Evolutionary conservation across 2,113 vertebrate species (phyloP).

Genomic region (Bettongia penicillata): DNA sequence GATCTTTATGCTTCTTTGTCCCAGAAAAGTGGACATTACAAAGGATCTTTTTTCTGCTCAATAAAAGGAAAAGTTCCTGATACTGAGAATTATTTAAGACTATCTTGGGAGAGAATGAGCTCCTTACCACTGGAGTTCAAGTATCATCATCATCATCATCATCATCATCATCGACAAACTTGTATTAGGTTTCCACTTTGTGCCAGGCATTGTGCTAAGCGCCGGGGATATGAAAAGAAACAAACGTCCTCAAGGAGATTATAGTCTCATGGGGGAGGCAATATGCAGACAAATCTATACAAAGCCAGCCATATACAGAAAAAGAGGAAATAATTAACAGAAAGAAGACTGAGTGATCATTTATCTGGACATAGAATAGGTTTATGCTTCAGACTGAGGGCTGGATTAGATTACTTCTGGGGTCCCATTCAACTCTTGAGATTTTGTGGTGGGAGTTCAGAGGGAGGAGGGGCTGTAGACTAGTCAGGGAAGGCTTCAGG

Average conservation of each 20-base stretch:
- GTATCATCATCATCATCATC: background rate
- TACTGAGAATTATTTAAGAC: background rate
- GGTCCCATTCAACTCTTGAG: background rate
- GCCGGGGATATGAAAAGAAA: background rate
- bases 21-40: background rate
- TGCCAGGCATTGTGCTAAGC: background rate
- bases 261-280: background rate
- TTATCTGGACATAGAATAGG: background rate
- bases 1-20: background rate
- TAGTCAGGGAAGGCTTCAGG: background rate
- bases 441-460: background rate
- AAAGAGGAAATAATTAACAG: background rate
- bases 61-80: background rate
- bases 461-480: background rate
- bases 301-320: background rate
- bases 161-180: background rate
- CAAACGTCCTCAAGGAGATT: background rate
- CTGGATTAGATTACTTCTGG: background rate
- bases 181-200: background rate
- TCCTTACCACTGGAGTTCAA: background rate
- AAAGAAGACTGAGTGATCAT: background rate
- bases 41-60: background rate
- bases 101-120: background rate
- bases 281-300: background rate
- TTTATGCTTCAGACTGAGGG: background rate